Percentiles rank a stretch among this genome's conserved stretches.
phyloP scores from a whole-genome alignment of 2,888 invertebrate genomes.

The Philereme vetulata region DNA sequence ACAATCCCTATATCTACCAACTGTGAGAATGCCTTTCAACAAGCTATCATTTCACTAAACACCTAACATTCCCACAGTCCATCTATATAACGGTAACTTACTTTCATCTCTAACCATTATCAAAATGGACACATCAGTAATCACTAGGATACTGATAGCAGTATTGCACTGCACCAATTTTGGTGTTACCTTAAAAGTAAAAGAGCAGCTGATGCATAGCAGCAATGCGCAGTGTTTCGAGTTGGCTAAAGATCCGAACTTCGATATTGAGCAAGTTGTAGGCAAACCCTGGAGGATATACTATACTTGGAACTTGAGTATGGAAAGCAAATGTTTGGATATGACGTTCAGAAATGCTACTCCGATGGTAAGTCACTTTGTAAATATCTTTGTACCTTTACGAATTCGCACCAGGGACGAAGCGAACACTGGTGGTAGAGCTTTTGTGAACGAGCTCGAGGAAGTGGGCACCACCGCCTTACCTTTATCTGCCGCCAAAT shows the following conservation, averaged over 20 bases:
- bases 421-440: no score
- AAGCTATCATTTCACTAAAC: constrained; percentile 17
- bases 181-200: constrained; percentile 16
- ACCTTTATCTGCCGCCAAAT: no score
- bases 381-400: no score
- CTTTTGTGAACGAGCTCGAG: no score
- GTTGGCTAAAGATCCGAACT: constrained; percentile 56
- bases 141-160: constrained; percentile 3
- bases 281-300: constrained; percentile 65
- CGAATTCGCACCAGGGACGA: no score
- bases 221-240: constrained; percentile 47
- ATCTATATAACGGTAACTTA: constrained; percentile 23
- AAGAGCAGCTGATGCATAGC: constrained; percentile 5
- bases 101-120: constrained; percentile 7
- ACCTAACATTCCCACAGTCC: constrained; percentile 14
- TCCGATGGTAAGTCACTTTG: constrained; percentile 45
- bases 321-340: constrained; percentile 59
- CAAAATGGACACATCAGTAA: constrained; percentile 23
- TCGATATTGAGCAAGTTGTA: constrained; percentile 58
- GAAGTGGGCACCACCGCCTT: no score
- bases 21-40: constrained; percentile 19
- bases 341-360: constrained; percentile 60
- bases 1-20: constrained; percentile 5
- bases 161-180: constrained; percentile 3
- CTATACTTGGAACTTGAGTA: constrained; percentile 63